Conservation (phyloP, 2,888 invertebrate genomes). For the Timema cristinae region DNA sequence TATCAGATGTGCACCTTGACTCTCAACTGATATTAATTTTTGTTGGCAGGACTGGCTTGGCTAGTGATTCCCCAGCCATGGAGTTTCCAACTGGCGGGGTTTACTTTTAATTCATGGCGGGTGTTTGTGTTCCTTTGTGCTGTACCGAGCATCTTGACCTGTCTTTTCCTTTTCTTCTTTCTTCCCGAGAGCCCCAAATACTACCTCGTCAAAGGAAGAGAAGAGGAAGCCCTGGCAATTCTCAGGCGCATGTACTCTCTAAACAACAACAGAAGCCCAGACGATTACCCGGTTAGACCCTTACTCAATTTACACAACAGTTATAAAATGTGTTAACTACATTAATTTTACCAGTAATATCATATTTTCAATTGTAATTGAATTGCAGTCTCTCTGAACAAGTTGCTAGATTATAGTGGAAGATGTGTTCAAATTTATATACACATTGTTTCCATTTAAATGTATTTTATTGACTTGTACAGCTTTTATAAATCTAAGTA, state of each 20-base stretch:
- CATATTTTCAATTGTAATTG: too few species aligned
- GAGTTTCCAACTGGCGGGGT: slow-evolving; percentile 36
- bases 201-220: slow-evolving; percentile 41
- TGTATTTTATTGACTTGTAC: too few species aligned
- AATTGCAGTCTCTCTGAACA: too few species aligned
- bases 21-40: background rate
- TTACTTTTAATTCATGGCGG: slow-evolving; percentile 56
- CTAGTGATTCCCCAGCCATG: slow-evolving; percentile 60
- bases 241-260: slow-evolving; percentile 41
- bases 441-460: too few species aligned
- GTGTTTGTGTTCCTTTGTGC: slow-evolving; percentile 61
- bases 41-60: slow-evolving; percentile 67
- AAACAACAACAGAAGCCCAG: slow-evolving; percentile 46
- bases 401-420: too few species aligned
- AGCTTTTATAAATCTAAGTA: too few species aligned
- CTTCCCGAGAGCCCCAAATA: slow-evolving; percentile 47
- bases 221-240: slow-evolving; percentile 40
- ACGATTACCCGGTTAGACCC: slow-evolving; percentile 60
- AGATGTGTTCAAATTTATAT: too few species aligned
- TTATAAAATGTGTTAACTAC: too few species aligned
- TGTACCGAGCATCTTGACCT: slow-evolving; percentile 63
- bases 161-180: slow-evolving; percentile 49
- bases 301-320: too few species aligned
- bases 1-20: background rate
- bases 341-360: too few species aligned